These are phyloP conservation scores for cattle (Bos taurus) DNA, from an alignment of 2,113 vertebrate genomes.

Conservation along the genomic window ARS-UCD2.0 NC_037342.1:35370501-35371000, in stretches of 20 bases:
- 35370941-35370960: not conserved
- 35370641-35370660: not conserved
- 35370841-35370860: not conserved
- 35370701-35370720: not conserved
- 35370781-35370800: not conserved
- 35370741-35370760: not conserved
- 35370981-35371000: not conserved
- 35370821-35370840: not conserved
- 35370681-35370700: not conserved
- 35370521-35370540: not conserved
- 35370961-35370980: not conserved
- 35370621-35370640: not conserved
- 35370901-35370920: not conserved
- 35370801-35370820: not conserved
- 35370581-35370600: not conserved
- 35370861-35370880: not conserved
- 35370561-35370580: not conserved
- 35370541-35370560: not conserved
- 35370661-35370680: not conserved
- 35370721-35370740: not conserved
- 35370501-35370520: not conserved
- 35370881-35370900: not conserved
- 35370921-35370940: constrained; percentile 12
- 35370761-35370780: not conserved
- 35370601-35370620: not conserved